These are phyloP conservation scores for Perithous albicinctus DNA, from an alignment of 2,888 invertebrate genomes.

Conservation along the genomic window DNA sequence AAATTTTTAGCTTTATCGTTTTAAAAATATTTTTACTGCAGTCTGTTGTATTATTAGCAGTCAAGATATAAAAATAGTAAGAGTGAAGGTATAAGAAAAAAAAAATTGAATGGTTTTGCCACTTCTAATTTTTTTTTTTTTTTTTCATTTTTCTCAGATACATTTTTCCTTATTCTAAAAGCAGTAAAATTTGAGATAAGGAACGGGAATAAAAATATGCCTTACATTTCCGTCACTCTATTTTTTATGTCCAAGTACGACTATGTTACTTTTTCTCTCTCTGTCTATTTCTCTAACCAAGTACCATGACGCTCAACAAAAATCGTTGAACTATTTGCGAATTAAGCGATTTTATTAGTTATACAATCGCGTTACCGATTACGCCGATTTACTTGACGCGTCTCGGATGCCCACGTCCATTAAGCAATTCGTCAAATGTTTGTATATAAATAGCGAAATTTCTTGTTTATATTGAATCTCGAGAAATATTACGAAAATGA, in stretches of 20 bases:
- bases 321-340: background rate
- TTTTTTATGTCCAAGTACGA: background rate
- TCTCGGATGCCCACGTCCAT: constrained; percentile 1
- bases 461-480: constrained; percentile 14
- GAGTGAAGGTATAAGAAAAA: too few relatives aligned
- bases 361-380: background rate
- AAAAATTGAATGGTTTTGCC: too few relatives aligned
- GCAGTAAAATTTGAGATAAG: too few relatives aligned
- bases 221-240: too few relatives aligned
- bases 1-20: too few relatives aligned
- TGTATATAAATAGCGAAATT: background rate
- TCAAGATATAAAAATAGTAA: too few relatives aligned
- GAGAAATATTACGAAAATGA: constrained; percentile 3
- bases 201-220: too few relatives aligned
- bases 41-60: too few relatives aligned
- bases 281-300: background rate
- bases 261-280: background rate
- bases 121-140: too few relatives aligned
- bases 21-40: too few relatives aligned
- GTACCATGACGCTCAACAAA: background rate
- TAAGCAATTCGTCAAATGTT: background rate
- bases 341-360: background rate
- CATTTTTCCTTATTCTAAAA: too few relatives aligned
- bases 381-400: background rate
- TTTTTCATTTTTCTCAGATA: too few relatives aligned